These are phyloP conservation scores for Ceyx cyanopectus DNA, from an alignment of 2,113 vertebrate genomes.

Conservation along the genomic window DNA sequence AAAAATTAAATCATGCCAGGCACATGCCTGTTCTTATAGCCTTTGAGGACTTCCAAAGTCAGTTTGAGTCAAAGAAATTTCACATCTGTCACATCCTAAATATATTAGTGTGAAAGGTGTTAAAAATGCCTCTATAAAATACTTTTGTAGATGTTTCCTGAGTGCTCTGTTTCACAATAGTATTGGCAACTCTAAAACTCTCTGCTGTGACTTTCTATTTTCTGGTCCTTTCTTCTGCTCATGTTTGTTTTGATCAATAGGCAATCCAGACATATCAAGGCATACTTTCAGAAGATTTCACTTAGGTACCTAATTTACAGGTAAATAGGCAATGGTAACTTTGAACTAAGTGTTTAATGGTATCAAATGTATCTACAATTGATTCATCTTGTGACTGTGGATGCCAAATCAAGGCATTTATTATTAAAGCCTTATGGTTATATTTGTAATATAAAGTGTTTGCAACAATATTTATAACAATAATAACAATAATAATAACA, in stretches of 20 bases:
- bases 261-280: neutral
- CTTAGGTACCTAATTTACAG: neutral
- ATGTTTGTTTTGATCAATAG: neutral
- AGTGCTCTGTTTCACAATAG: neutral
- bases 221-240: neutral
- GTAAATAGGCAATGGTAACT: neutral
- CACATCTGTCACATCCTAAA: constrained; percentile 15
- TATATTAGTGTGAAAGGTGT: constrained; percentile 42
- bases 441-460: neutral
- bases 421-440: neutral
- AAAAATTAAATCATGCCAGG: neutral
- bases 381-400: neutral
- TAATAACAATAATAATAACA: neutral
- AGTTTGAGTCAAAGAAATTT: constrained; percentile 51
- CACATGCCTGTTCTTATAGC: neutral
- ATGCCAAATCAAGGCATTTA: neutral
- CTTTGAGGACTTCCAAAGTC: constrained; percentile 11
- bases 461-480: neutral
- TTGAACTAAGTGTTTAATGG: neutral
- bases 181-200: neutral
- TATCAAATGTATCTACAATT: neutral
- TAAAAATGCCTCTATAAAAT: constrained; percentile 24
- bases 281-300: neutral
- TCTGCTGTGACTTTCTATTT: neutral
- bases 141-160: neutral